Base-by-base conservation (phyloP, 2,888 invertebrate genomes). In the Drosophila engyochracea region DNA sequence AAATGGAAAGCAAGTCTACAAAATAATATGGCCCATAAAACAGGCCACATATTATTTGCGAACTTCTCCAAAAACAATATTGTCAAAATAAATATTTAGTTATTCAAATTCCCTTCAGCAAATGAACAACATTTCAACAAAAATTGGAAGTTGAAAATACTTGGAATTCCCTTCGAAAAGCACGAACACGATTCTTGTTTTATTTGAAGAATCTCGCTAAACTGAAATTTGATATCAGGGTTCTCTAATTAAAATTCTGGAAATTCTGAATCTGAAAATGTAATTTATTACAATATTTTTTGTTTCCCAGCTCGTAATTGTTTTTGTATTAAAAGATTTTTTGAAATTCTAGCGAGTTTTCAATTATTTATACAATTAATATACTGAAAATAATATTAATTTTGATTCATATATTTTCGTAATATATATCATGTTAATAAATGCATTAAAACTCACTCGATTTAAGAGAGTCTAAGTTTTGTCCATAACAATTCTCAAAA, bases 81-180 rank as follows among this genome's bases (percentile, higher is more conserved):
- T 69, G 51, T 16, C 53, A 37, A 55, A 79, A 85, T 70, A 83
- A 79, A 83, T 79, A 82, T 81, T 85, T 82, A 67, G 64, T 54
- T 84, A 85, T 86, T 78, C 82, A 77, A 82, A 84, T 83, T 55
- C 25, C 47, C 35, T 47, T 58, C 66, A 70, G 14, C 79, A 64
- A 75, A 55, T 62, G 31, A 12, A 35, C 28, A 52, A 52, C 22
- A 54, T 35, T 31, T 55, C 30, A 9, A 4, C 30, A 41, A 49
- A 16, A 61, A 28, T 25, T 39, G 7, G 30, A 31, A 22, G 28
- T 51, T n/a, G 14, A 37, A 31, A 28, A 25, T 44, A n/a, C 22
- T 51, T 60, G 57, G 25, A 76, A 71, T 30, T 71, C 51, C 49
- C 58, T 63, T 9, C 1, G 25, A 67, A 47, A 25, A 19, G 7